These are phyloP conservation scores for Armadillidium nasatum DNA, from an alignment of 1,140 invertebrate genomes.

Conservation along the genomic window DNA sequence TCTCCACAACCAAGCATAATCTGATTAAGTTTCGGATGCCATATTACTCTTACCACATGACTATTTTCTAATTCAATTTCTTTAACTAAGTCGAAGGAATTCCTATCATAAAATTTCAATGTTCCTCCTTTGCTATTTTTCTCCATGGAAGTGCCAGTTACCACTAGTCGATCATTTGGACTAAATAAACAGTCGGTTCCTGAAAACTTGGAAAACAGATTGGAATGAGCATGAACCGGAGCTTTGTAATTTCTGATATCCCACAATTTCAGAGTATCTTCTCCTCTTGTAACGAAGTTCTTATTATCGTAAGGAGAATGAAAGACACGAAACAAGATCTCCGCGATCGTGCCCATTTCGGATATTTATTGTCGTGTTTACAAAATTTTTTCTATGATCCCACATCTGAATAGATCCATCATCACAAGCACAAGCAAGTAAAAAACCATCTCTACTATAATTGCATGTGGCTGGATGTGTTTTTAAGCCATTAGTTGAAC, in stretches of 20 bases:
- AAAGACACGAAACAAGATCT: slow-evolving; percentile 74
- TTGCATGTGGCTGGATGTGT: slow-evolving; percentile 78
- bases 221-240: slow-evolving; percentile 62
- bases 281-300: slow-evolving; percentile 73
- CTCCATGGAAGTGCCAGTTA: slow-evolving; percentile 79
- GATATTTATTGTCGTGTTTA: slow-evolving; percentile 65
- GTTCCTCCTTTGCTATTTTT: slow-evolving; percentile 67
- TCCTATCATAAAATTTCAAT: slow-evolving; percentile 74
- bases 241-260: slow-evolving; percentile 79
- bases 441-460: slow-evolving; percentile 80
- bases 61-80: slow-evolving; percentile 71
- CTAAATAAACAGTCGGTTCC: slow-evolving; percentile 89
- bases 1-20: slow-evolving; percentile 89
- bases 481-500: slow-evolving; percentile 80
- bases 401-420: slow-evolving; percentile 98
- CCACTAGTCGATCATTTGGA: slow-evolving; percentile 82
- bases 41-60: slow-evolving; percentile 75
- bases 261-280: slow-evolving; percentile 94
- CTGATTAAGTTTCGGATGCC: slow-evolving; percentile 97
- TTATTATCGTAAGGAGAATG: slow-evolving; percentile 82
- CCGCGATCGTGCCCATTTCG: slow-evolving; percentile 76
- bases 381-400: slow-evolving; percentile 74
- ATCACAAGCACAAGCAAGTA: slow-evolving; percentile 82
- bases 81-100: slow-evolving; percentile 68
- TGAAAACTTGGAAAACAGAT: slow-evolving; percentile 75